Conservation (phyloP, 1,140 invertebrate genomes). For the Atta texana region DNA sequence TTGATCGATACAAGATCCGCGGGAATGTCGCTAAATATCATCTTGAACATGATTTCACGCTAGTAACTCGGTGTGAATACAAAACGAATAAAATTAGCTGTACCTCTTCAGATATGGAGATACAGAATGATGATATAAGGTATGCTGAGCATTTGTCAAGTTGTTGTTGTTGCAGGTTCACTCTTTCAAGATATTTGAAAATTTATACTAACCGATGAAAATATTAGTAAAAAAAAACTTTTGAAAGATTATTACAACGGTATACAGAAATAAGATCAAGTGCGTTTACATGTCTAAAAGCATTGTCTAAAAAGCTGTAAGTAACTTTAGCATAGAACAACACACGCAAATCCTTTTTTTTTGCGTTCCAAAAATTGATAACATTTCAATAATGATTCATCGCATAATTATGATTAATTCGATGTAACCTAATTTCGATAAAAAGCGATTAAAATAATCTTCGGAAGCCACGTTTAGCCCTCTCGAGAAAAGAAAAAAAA, state of each 20-base stretch:
- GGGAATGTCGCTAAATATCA: slow-evolving; percentile 54
- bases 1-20: slow-evolving; percentile 52
- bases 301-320: not conserved
- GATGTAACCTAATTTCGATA: slow-evolving; percentile 42
- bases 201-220: not conserved
- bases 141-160: slow-evolving; percentile 16
- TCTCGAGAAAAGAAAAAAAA: slow-evolving; percentile 34
- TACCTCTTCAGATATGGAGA: slow-evolving; percentile 1
- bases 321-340: not conserved
- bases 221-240: not conserved
- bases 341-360: not conserved
- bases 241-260: not conserved
- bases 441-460: slow-evolving; percentile 32
- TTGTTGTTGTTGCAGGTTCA: slow-evolving; percentile 21
- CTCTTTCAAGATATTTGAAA: slow-evolving; percentile 32
- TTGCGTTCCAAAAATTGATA: not conserved
- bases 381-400: not conserved
- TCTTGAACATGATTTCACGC: slow-evolving; percentile 46
- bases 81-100: slow-evolving; percentile 29
- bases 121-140: slow-evolving; percentile 15
- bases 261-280: not conserved
- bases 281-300: not conserved
- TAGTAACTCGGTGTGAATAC: slow-evolving; percentile 47
- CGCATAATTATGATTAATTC: not conserved
- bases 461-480: slow-evolving; percentile 42